A percentile compares a stretch with the other conserved stretches of the same genome.
These are phyloP conservation scores for Dryoscopus gambensis DNA, from an alignment of 2,113 vertebrate species.

Conservation along the genomic window DNA sequence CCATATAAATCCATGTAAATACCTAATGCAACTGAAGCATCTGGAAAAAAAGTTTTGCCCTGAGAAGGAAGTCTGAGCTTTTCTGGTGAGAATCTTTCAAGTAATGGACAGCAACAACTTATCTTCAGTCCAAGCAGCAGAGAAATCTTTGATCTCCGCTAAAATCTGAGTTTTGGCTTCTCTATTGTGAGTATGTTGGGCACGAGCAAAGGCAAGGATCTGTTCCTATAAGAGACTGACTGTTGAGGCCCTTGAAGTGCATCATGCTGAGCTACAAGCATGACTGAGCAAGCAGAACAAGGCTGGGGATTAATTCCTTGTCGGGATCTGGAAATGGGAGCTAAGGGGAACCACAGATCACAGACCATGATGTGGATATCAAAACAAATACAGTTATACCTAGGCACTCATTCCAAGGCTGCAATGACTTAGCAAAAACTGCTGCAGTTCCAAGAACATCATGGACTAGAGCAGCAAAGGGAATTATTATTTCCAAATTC, in stretches of 20 bases:
- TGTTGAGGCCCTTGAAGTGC: accelerated
- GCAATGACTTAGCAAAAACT: background rate
- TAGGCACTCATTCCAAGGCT: background rate
- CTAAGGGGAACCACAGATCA: accelerated
- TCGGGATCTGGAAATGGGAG: background rate
- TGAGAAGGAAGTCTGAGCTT: background rate
- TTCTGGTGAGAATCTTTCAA: background rate
- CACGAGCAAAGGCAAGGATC: background rate
- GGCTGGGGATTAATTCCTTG: background rate
- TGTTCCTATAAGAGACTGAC: background rate
- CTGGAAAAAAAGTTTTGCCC: background rate
- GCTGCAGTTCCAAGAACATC: background rate
- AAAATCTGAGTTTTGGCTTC: background rate
- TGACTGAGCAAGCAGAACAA: background rate
- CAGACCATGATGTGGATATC: background rate
- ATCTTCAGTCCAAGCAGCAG: background rate
- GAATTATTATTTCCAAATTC: background rate
- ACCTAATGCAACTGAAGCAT: accelerated
- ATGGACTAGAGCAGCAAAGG: background rate
- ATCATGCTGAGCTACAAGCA: too few species aligned
- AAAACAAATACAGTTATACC: background rate
- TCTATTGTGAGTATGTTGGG: accelerated
- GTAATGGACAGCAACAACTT: background rate
- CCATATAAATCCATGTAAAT: background rate
- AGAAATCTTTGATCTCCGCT: background rate